Base-by-base conservation (phyloP, 1,140 invertebrate species). In the Psilanteris sp. region DNA sequence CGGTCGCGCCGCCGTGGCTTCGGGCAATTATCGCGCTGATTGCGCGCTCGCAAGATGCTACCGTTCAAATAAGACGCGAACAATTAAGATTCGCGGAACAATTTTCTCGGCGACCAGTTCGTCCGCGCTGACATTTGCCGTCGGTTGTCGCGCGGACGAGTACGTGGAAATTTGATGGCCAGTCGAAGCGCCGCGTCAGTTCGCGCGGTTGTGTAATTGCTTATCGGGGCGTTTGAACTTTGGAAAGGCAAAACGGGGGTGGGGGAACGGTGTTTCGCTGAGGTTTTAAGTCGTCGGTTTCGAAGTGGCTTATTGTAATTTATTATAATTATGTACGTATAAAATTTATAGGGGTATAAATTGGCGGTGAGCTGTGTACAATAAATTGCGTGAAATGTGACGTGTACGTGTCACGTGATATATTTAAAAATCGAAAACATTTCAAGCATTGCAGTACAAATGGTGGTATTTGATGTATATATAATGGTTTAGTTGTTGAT, bases 41-140 rank as follows among this genome's bases (percentile, higher is more conserved):
- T 32, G 1, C 29, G 9, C 9, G 22, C n/a, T 16, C 26, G 13
- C 13, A 16, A 16, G 29, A 48, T 48, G 9, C 44, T 10, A 20
- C 44, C 9, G 22, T 37, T 52, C 22, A 37, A 52, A 37, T 52
- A 52, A 52, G 13, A n/a, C 3, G 7, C 24, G 4, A 14, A 52
- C 32, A 26, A 52, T 52, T 37, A 37, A 10, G 48, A 9, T 52
- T 52, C 44, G 44, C 10, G 11, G 44, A 50, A 50, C 11, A 14
- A 34, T 4, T 7, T 16, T n/a, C 26, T 29, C 13, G 24, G 26
- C 13, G n/a, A 5, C 14, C 0, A 10, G 11, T 0, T 46, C 31
- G 24, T 46, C n/a, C 10, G 29, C 18, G 44, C 29, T 34, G 34
- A 50, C 34, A 50, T 50, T 50, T 50, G 14, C 2, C 29, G 44